These are phyloP conservation scores for Cryptus armator DNA, from an alignment of 2,888 invertebrate genomes.

Conservation along the genomic window DNA sequence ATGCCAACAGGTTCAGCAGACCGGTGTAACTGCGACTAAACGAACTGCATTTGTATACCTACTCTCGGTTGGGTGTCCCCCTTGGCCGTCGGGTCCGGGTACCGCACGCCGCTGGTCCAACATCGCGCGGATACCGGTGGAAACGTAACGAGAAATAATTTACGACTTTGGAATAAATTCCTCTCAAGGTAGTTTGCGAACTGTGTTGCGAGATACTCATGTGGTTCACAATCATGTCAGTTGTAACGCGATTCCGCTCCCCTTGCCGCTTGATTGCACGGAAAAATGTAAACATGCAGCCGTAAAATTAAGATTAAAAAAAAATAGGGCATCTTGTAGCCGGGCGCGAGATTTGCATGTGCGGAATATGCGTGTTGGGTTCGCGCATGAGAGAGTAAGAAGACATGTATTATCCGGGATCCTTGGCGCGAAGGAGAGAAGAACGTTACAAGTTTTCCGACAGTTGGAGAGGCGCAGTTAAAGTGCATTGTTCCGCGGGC, in stretches of 20 bases:
- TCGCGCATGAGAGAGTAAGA: slow-evolving; percentile 35
- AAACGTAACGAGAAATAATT: slow-evolving; percentile 69
- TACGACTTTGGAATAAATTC: slow-evolving; percentile 64
- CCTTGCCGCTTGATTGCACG: slow-evolving; percentile 67
- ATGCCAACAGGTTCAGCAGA: slow-evolving; percentile 8
- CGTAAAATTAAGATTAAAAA: slow-evolving; percentile 55
- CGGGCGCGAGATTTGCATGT: slow-evolving; percentile 37
- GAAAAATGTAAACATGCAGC: slow-evolving; percentile 55
- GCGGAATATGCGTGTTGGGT: slow-evolving; percentile 36
- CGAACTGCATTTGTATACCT: neutral
- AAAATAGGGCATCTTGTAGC: slow-evolving; percentile 56
- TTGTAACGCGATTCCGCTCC: slow-evolving; percentile 54
- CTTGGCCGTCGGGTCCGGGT: neutral
- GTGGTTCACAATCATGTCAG: slow-evolving; percentile 53
- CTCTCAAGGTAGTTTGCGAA: slow-evolving; percentile 44
- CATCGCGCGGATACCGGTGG: slow-evolving; percentile 42
- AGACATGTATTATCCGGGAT: slow-evolving; percentile 26
- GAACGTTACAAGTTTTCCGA: slow-evolving; percentile 65
- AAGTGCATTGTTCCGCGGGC: slow-evolving; percentile 70
- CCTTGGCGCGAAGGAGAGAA: slow-evolving; percentile 47
- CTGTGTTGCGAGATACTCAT: neutral
- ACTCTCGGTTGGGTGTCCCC: slow-evolving; percentile 38
- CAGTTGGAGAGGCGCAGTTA: slow-evolving; percentile 58
- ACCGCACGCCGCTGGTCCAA: neutral
- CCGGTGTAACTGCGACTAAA: slow-evolving; percentile 18